Base-by-base conservation (phyloP, 2,797 vertebrate genomes). In the Bradypus variegatus region DNA sequence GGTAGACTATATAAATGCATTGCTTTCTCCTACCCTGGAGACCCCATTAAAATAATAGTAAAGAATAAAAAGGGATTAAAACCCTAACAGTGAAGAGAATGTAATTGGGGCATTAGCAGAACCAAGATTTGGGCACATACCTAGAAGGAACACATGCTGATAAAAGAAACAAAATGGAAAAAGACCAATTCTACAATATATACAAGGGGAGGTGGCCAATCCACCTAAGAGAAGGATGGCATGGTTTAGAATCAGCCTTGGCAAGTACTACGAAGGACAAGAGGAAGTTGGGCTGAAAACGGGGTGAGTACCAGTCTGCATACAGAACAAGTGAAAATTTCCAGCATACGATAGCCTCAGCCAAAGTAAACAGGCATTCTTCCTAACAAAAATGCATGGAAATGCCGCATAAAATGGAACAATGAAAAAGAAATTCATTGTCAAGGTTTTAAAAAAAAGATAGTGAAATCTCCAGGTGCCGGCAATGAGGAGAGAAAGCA, bases 311-410 rank as follows among this genome's bases (percentile, higher is more conserved):
- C 31, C 38, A 29, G 55, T 85, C n/a, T 70, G 38, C 18, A 18
- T 11, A 78, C 55, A 69, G 73, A 78, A 70, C 55, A 45, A 93
- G 9, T 38, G 65, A 76, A 73, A 48, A 62, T 88, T 48, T 75
- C 76, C 33, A 78, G 67, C 6, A 19, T 2, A 5, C 25, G 86
- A 86, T 23, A 79, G 84, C 53, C 41, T 86, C 21, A 25, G 72
- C 67, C 50, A 48, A 87, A 77, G 69, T 33, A 75, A 95, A 48
- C 41, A 91, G 77, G 73, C 14, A 45, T 27, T 8, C 58, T 13
- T 78, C 84, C 83, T 90, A n/a, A 64, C 87, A 86, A 75, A 75
- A 92, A 70, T 65, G 77, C 45, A 89, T 58, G 75, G 87, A 94
- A 75, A 84, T 65, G 65, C 27, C 76, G 33, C 58, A 62, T 77